These are phyloP conservation scores for Toxotes chatareus DNA, from an alignment of 2,113 vertebrate genomes.

Conservation along the genomic window DNA sequence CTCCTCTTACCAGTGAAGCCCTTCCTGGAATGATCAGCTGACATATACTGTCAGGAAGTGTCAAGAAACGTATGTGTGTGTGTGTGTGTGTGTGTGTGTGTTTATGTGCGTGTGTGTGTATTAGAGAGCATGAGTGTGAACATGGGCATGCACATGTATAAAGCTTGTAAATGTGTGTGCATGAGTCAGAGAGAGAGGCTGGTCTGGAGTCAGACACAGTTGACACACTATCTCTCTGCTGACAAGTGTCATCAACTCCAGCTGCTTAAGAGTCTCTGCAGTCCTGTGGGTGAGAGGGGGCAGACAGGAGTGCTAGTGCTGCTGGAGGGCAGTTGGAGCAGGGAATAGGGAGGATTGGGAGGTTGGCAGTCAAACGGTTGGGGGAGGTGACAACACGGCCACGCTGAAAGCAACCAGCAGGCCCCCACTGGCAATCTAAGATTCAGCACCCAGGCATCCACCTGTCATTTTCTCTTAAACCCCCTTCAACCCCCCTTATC, in stretches of 20 bases:
- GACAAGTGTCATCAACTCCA: constrained; percentile 79
- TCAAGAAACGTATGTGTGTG: constrained; percentile 9
- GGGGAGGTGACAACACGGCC: constrained; percentile 69
- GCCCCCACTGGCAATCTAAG: constrained; percentile 61
- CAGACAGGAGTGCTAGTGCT: constrained; percentile 55
- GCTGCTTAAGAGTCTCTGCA: constrained; percentile 70
- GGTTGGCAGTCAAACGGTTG: constrained; percentile 58
- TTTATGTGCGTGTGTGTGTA: constrained; percentile 11
- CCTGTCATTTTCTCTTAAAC: constrained; percentile 66
- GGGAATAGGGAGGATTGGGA: constrained; percentile 21
- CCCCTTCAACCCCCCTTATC: constrained; percentile 23
- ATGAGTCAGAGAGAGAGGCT: constrained; percentile 47
- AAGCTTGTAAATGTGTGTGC: constrained; percentile 51
- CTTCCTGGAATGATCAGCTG: constrained; percentile 54
- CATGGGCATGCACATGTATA: constrained; percentile 33
- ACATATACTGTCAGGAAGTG: constrained; percentile 52
- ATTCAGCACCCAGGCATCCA: constrained; percentile 72
- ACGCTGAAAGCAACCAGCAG: constrained; percentile 69
- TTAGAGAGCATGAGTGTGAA: constrained; percentile 35
- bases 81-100: constrained; percentile 10
- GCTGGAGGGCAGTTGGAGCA: constrained; percentile 27
- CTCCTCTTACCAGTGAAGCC: constrained; percentile 27
- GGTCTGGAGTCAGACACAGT: constrained; percentile 65
- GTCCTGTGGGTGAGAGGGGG: constrained; percentile 57
- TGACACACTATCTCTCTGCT: constrained; percentile 63